A percentile compares a stretch with the other conserved stretches of the same genome.
phyloP scores from a whole-genome alignment of 2,888 invertebrate species.

The Athalia cordata region DNA sequence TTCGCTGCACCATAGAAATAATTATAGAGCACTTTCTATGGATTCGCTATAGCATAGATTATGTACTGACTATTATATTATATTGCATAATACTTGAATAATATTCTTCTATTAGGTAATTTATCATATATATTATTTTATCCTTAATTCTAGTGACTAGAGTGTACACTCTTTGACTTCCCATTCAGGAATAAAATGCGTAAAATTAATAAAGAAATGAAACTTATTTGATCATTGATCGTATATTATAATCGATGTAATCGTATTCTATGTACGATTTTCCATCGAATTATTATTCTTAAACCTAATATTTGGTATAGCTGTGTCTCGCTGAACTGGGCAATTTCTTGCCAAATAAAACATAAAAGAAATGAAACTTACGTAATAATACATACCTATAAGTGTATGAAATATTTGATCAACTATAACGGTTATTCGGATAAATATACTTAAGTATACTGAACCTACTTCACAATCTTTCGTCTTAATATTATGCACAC shows the following conservation, averaged over 20 bases:
- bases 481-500: conserved; percentile 48
- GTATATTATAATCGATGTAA: conserved; percentile 4
- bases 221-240: conserved; percentile 57
- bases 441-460: conserved; percentile 41
- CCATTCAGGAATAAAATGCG: conserved; percentile 60
- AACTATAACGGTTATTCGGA: conserved; percentile 5
- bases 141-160: conserved; percentile 69
- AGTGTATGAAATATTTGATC: conserved; percentile 6
- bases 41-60: neutral
- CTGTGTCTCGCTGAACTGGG: conserved; percentile 45
- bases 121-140: conserved; percentile 36
- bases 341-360: conserved; percentile 43
- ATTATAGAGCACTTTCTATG: conserved; percentile 7
- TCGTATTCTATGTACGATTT: conserved; percentile 15
- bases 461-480: conserved; percentile 27
- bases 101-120: conserved; percentile 32
- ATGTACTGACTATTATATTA: too few relatives aligned
- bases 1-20: neutral
- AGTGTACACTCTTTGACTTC: conserved; percentile 63
- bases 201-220: conserved; percentile 61
- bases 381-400: conserved; percentile 30
- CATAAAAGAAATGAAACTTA: conserved; percentile 47
- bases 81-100: neutral
- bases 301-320: conserved; percentile 48
- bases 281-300: conserved; percentile 28